A percentile compares a stretch with the other conserved stretches of the same genome.
Conservation (phyloP, 2,888 invertebrate genomes). For the Hemithea aestivaria region DNA sequence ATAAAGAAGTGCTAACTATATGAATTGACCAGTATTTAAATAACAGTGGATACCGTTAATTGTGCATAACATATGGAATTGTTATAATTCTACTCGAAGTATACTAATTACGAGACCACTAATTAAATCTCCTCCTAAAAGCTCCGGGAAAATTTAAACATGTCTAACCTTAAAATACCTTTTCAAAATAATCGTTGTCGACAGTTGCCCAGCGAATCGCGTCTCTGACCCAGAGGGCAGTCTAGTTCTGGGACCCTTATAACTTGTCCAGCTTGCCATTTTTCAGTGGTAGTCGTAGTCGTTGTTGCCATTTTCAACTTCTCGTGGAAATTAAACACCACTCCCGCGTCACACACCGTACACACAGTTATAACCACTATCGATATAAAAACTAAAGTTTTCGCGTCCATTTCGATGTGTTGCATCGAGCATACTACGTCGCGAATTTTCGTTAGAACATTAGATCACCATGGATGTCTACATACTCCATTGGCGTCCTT, state of each 20-base stretch:
- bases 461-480: constrained; percentile 54
- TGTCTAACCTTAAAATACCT: constrained; percentile 22
- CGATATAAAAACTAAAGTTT: constrained; percentile 37
- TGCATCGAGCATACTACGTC: constrained; percentile 37
- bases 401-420: constrained; percentile 52
- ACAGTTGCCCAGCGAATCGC: constrained; percentile 49
- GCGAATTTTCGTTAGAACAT: constrained; percentile 17
- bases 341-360: constrained; percentile 2
- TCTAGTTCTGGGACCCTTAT: constrained; percentile 53
- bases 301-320: constrained; percentile 28
- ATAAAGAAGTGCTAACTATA: no score
- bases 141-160: no score
- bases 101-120: no score
- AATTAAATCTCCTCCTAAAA: no score
- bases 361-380: constrained; percentile 33
- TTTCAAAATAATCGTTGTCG: constrained; percentile 39
- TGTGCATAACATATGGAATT: no score
- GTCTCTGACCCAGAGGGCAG: constrained; percentile 45
- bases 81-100: no score
- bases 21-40: no score
- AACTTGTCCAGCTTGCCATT: constrained; percentile 44
- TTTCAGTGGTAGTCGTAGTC: constrained; percentile 24
- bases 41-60: no score
- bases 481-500: constrained; percentile 58
- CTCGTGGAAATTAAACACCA: constrained; percentile 36